Conservation (phyloP, 2,113 vertebrate genomes). For the Lutjanus erythropterus region DNA sequence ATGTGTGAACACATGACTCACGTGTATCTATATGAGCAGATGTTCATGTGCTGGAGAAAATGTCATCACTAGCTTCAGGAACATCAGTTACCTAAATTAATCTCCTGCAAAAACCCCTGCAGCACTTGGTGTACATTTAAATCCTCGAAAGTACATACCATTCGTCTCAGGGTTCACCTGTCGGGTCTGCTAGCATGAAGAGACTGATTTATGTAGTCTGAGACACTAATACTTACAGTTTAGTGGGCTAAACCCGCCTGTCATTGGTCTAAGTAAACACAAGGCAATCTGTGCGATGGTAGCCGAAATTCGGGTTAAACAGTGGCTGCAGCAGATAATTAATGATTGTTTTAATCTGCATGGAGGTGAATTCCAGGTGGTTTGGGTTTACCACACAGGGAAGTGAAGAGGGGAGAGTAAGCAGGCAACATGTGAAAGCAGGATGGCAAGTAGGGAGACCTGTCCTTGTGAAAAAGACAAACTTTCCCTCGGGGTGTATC, state of each 20-base stretch:
- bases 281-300: background rate
- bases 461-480: conserved; percentile 13
- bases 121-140: background rate
- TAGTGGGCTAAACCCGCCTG: background rate
- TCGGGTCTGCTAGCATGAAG: background rate
- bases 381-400: background rate
- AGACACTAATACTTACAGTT: background rate
- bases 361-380: conserved; percentile 13
- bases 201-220: conserved; percentile 3
- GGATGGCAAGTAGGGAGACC: conserved; percentile 4
- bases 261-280: background rate
- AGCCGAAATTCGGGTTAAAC: background rate
- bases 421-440: conserved; percentile 17
- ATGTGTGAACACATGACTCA: background rate
- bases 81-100: background rate
- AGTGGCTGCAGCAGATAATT: background rate
- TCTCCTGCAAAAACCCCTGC: background rate
- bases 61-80: background rate
- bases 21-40: background rate
- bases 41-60: background rate
- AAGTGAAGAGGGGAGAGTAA: background rate
- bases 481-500: conserved; percentile 17
- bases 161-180: conserved; percentile 33
- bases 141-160: conserved; percentile 13
- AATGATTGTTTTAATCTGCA: background rate